Evolutionary conservation across 2,888 invertebrate species (phyloP).

Genomic region (Pollenia labialis): DNA sequence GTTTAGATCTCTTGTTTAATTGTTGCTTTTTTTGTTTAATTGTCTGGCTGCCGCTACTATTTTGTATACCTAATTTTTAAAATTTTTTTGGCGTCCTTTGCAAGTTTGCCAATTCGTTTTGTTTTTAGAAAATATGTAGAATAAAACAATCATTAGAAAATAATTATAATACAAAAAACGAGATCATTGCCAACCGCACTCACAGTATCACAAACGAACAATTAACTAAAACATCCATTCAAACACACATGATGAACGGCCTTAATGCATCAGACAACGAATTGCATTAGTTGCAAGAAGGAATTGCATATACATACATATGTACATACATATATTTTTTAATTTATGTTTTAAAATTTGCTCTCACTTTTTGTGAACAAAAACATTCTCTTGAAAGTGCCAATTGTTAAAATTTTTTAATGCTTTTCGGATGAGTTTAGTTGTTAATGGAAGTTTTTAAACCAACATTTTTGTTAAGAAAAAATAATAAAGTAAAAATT

Average conservation of each 20-base stretch:
- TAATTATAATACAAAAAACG: slow-evolving; percentile 56
- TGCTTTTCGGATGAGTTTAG: too few species aligned
- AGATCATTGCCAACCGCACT: slow-evolving; percentile 79
- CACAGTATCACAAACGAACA: slow-evolving; percentile 23
- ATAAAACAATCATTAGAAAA: slow-evolving; percentile 26
- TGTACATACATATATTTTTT: too few species aligned
- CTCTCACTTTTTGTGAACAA: slow-evolving; percentile 23
- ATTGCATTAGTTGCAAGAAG: slow-evolving; percentile 11
- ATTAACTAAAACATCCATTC: not conserved
- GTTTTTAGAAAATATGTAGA: slow-evolving; percentile 73
- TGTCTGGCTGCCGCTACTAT: slow-evolving; percentile 33
- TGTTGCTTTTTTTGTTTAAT: slow-evolving; percentile 39
- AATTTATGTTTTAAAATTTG: slow-evolving; percentile 34
- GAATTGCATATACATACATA: not conserved
- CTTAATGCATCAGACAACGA: slow-evolving; percentile 29
- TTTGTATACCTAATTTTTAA: not conserved
- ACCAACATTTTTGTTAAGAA: too few species aligned
- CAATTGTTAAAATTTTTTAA: not conserved
- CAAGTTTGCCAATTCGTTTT: slow-evolving; percentile 43
- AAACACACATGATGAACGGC: slow-evolving; percentile 12
- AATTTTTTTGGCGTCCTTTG: slow-evolving; percentile 46
- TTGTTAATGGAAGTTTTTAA: too few species aligned
- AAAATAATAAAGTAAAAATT: too few species aligned
- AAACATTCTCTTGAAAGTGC: not conserved
- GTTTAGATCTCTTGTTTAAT: slow-evolving; percentile 35